phyloP scores from a whole-genome alignment of 1,140 invertebrate genomes.

The Eubasilissa regina region DNA sequence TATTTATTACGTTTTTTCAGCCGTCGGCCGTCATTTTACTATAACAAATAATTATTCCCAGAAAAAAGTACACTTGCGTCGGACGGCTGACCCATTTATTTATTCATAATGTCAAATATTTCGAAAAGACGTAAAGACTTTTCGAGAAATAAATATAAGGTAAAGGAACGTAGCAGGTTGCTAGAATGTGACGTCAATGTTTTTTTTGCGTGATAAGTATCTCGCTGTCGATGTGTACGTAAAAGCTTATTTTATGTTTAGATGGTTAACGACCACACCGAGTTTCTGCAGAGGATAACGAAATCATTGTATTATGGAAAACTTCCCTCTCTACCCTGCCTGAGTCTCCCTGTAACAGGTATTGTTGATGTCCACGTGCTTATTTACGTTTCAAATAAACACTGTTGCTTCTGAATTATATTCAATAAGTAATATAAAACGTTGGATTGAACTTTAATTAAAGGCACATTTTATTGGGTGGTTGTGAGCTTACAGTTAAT shows the following conservation, averaged over 20 bases:
- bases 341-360: slow-evolving; percentile 88
- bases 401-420: too few relatives aligned
- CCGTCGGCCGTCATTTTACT: too few relatives aligned
- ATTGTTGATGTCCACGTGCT: slow-evolving; percentile 41
- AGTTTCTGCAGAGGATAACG: slow-evolving; percentile 83
- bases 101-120: slow-evolving; percentile 42
- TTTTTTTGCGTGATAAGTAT: not conserved
- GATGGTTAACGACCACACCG: slow-evolving; percentile 79
- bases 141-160: slow-evolving; percentile 41
- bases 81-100: not conserved
- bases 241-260: slow-evolving; percentile 66
- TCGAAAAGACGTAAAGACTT: slow-evolving; percentile 45
- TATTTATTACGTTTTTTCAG: too few relatives aligned
- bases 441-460: too few relatives aligned
- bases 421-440: too few relatives aligned
- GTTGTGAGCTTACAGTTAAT: too few relatives aligned
- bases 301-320: slow-evolving; percentile 91
- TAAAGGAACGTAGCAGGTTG: not conserved
- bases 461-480: too few relatives aligned
- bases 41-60: too few relatives aligned
- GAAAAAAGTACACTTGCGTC: too few relatives aligned
- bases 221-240: not conserved
- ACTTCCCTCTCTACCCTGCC: slow-evolving; percentile 78
- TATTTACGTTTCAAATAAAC: too few relatives aligned
- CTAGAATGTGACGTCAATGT: slow-evolving; percentile 5